Evolutionary conservation across 2,797 vertebrate species (phyloP), one percentile per base, ranked within the genome.

Genomic region (Myotis vivesi): DNA sequence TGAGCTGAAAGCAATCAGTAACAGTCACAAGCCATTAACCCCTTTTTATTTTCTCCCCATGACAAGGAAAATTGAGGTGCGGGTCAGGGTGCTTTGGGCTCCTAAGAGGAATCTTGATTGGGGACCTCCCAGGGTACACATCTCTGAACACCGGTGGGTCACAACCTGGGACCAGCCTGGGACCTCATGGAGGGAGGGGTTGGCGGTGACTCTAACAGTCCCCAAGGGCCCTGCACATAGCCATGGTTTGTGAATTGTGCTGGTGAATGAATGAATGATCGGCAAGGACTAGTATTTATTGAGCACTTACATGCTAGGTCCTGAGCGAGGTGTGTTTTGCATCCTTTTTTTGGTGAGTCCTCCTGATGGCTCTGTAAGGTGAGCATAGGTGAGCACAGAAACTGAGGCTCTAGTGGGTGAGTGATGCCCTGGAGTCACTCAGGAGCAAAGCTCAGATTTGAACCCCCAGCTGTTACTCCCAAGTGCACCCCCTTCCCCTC

Each of bases 281-380:
- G 41, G 22, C 38, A 44, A 49, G 84, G 11, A 30, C 30, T 12
- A 64, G 71, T 38, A 2, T 22, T 46, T 19, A 2, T 38, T 2
- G 6, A 17, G 62, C 1, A 8, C 22, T 59, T n/a, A 0, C 0
- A 3, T 2, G 49, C 19, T 12, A 20, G 69, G 33, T 30, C 73
- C 55, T 10, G 33, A 53, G 15, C 0, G 2, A 59, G 8, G 16
- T 30, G 10, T 6, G 2, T 3, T 30, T 53, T 6, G 36, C 23
- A 44, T 13, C 19, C 69, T 46, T 89, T 53, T 68, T 33, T 87
- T 76, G 4, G 55, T 51, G 66, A 15, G 23, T 8, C 8, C n/a
- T 57, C 28, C 4, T 8, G 13, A 7, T 5, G 51, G n/a, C 2
- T 10, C 16, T 36, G 4, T 38, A 41, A 77, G 36, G 38, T 10